Conservation (phyloP, 2,888 invertebrate species). For the Eupithecia tripunctaria region DNA sequence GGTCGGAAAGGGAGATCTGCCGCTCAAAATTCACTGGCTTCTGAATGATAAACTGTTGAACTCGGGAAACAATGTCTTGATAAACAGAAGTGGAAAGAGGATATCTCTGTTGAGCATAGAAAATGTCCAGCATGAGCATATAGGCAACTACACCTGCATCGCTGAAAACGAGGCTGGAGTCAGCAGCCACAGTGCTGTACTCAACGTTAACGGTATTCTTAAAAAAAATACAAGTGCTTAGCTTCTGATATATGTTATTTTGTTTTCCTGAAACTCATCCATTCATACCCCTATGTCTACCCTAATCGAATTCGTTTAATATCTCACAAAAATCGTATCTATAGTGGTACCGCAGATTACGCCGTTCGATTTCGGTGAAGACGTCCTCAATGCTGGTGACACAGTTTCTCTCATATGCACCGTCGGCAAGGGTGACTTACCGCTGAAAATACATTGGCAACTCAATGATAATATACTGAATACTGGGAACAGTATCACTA, state of each 20-base stretch:
- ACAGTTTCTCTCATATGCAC: slow-evolving; percentile 88
- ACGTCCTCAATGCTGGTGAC: slow-evolving; percentile 89
- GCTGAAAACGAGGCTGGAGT: slow-evolving; percentile 87
- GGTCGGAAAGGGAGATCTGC: slow-evolving; percentile 88
- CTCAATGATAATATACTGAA: slow-evolving; percentile 84
- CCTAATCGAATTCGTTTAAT: background rate
- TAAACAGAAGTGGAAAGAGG: slow-evolving; percentile 60
- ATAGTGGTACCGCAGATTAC: slow-evolving; percentile 92
- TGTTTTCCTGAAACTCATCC: slow-evolving; percentile 17
- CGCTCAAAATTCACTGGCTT: slow-evolving; percentile 88
- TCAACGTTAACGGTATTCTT: slow-evolving; percentile 87
- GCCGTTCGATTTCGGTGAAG: slow-evolving; percentile 91
- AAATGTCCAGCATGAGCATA: slow-evolving; percentile 83
- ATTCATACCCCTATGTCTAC: slow-evolving; percentile 8
- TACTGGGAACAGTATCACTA: slow-evolving; percentile 83
- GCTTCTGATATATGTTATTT: slow-evolving; percentile 28
- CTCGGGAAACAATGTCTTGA: slow-evolving; percentile 52
- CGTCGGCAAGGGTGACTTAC: slow-evolving; percentile 89
- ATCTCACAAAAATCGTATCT: slow-evolving; percentile 37
- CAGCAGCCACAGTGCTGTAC: slow-evolving; percentile 85
- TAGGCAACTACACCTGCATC: slow-evolving; percentile 86
- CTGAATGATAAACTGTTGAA: slow-evolving; percentile 84
- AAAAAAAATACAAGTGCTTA: slow-evolving; percentile 33
- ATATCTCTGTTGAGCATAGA: slow-evolving; percentile 82
- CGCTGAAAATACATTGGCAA: slow-evolving; percentile 88